Evolutionary conservation across 2,888 invertebrate genomes (phyloP).

Genomic region (Epicampocera succincta): DNA sequence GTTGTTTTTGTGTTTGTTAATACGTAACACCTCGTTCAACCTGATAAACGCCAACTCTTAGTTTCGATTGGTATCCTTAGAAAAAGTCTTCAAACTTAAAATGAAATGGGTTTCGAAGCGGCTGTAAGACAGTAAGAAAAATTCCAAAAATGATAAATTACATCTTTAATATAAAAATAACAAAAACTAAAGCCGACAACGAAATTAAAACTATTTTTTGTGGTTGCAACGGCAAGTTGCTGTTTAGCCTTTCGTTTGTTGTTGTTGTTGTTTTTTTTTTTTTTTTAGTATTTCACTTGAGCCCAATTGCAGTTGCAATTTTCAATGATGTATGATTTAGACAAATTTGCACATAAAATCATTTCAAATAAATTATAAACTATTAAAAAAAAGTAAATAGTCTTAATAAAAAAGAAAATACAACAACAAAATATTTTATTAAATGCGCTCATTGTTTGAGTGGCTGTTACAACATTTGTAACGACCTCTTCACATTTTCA

Average conservation of each 20-base stretch:
- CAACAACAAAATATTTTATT: constrained; percentile 8
- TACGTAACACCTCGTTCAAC: constrained; percentile 48
- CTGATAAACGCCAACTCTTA: constrained; percentile 9
- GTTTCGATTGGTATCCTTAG: constrained; percentile 26
- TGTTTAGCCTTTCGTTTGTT: constrained; percentile 68
- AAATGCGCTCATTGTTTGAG: constrained; percentile 21
- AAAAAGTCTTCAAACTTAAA: constrained; percentile 6
- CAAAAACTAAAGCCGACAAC: neutral
- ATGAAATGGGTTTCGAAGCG: constrained; percentile 13
- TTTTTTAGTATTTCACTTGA: neutral
- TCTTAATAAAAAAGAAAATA: neutral
- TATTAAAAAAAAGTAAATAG: constrained; percentile 6
- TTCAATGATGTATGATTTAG: constrained; percentile 32
- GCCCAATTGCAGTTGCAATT: neutral
- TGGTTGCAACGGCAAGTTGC: constrained; percentile 47
- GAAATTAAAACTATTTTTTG: constrained; percentile 25
- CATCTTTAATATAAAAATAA: constrained; percentile 33
- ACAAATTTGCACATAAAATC: constrained; percentile 61
- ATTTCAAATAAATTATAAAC: constrained; percentile 20
- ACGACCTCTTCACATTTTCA: constrained; percentile 40
- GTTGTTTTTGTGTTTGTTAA: neutral
- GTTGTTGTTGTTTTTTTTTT: neutral
- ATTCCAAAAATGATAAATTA: constrained; percentile 54
- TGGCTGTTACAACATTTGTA: constrained; percentile 50
- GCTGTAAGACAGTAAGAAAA: constrained; percentile 8